Conservation (phyloP, 2,888 invertebrate genomes). For the Biston betularia region DNA sequence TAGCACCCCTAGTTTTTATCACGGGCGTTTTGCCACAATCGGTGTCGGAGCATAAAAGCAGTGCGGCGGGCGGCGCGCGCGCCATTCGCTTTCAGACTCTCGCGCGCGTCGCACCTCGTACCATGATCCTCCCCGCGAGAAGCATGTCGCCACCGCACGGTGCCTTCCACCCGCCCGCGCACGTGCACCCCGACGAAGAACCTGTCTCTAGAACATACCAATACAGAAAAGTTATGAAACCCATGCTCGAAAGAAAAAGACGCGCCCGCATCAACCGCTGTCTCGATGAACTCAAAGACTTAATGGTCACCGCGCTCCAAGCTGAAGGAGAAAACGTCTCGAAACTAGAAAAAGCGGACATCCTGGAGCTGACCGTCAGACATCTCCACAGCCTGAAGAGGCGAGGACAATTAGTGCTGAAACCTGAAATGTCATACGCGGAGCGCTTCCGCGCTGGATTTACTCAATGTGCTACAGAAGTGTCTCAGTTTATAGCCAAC, state of each 20-base stretch:
- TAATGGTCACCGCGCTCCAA: conserved; percentile 94
- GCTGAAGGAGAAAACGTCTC: conserved; percentile 96
- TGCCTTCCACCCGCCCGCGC: conserved; percentile 81
- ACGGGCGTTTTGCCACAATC: conserved; percentile 85
- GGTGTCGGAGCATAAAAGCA: conserved; percentile 82
- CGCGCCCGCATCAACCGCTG: conserved; percentile 96
- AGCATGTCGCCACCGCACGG: conserved; percentile 83
- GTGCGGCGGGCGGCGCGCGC: conserved; percentile 74
- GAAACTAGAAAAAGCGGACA: conserved; percentile 95
- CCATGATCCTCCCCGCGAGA: conserved; percentile 82
- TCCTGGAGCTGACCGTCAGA: conserved; percentile 93
- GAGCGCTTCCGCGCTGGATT: conserved; percentile 95
- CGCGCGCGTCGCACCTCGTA: conserved; percentile 69
- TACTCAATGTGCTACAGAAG: conserved; percentile 95
- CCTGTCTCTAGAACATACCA: conserved; percentile 96
- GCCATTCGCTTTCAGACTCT: conserved; percentile 79
- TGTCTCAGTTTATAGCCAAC: conserved; percentile 88
- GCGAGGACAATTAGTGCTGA: conserved; percentile 86
- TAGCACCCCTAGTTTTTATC: conserved; percentile 81
- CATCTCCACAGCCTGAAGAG: conserved; percentile 93
- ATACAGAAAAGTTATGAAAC: conserved; percentile 97
- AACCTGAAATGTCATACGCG: conserved; percentile 89
- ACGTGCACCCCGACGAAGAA: conserved; percentile 77
- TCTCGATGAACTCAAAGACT: conserved; percentile 94
- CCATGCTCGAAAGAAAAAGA: conserved; percentile 94